Evolutionary conservation across 2,888 invertebrate genomes (phyloP), one percentile per base, ranked within the genome.

Genomic region (Crepidodera aurea): DNA sequence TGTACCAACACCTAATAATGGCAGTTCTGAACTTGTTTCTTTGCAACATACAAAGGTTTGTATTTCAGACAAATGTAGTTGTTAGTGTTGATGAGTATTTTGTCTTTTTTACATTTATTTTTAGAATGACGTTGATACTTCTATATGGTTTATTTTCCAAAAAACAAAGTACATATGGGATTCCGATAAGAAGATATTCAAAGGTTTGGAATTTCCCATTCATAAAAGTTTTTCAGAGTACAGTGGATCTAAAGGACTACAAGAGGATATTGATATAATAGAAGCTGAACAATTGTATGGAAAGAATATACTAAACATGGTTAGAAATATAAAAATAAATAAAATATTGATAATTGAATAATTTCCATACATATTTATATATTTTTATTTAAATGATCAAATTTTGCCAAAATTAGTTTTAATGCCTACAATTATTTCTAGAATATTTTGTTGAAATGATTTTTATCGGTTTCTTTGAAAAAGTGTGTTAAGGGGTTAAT

Each of bases 101-200:
- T 44, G 13, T 22, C 5, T 27, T 37, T 37, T 42, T 25, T 15
- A 18, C 4, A 27, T 32, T 10, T 32, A 8, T n/a, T 71, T 76
- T 65, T 76, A 83, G 72, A 84, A 83, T 32, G 84, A 84, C 70
- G 78, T 80, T 1, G 79, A 83, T 51, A 81, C 85, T 65, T 84
- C 86, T 72, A 82, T 91, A 25, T 99, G 94, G 93, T 95, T 99
- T 78, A 87, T 91, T 71, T 99, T 99, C 81, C 99, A 99, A 89
- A 98, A 99, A 81, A 94, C 95, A 3, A 96, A 97, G 80, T 99
- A 98, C 82, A 83, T 93, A 37, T 98, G 94, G 89, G 90, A 94
- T 76, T 86, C 89, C 69, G 88, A 93, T 8, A 91, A 90, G 68
- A 91, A 92, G 71, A 82, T 82, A 46, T 99, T 99, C 78, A 83